Evolutionary conservation across 2,797 vertebrate species (phyloP).

Genomic region (Peromyscus attwateri): DNA sequence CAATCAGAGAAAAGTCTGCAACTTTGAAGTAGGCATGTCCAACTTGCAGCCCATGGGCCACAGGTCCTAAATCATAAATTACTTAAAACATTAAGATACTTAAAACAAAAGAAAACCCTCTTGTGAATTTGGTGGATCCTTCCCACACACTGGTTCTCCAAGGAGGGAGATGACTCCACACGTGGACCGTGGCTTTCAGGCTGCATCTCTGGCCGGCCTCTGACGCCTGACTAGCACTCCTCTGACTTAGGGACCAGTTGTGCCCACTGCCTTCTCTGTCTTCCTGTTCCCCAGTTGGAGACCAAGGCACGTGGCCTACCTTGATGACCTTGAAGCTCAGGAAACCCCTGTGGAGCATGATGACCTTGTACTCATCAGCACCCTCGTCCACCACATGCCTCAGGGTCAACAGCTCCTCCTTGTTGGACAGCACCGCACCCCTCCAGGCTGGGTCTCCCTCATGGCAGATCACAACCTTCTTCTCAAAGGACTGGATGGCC

Average conservation of each 20-base stretch:
- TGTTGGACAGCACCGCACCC: conserved; percentile 95
- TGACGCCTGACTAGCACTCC: rapidly evolving
- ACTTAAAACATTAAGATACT: not conserved
- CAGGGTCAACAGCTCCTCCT: conserved; percentile 95
- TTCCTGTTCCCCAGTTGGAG: rapidly evolving
- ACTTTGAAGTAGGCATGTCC: not conserved
- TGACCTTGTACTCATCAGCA: conserved; percentile 97
- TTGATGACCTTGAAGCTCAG: conserved; percentile 99
- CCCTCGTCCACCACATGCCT: conserved; percentile 97
- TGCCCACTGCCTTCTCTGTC: no score
- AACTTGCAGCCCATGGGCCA: not conserved
- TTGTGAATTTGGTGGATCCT: not conserved
- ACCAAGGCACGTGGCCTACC: conserved; percentile 84
- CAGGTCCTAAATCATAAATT: not conserved
- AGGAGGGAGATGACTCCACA: not conserved
- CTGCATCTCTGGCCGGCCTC: rapidly evolving
- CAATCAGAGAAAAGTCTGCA: not conserved
- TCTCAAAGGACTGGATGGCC: conserved; percentile 95
- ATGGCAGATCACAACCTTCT: conserved; percentile 96
- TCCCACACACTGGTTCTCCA: not conserved
- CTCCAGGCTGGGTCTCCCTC: conserved; percentile 98
- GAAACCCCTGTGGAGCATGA: conserved; percentile 98
- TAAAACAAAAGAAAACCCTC: not conserved
- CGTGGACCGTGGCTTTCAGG: no score
- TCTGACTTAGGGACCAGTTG: not conserved